Conservation (phyloP, 2,113 vertebrate genomes). For the Poicephalus gulielmi region DNA sequence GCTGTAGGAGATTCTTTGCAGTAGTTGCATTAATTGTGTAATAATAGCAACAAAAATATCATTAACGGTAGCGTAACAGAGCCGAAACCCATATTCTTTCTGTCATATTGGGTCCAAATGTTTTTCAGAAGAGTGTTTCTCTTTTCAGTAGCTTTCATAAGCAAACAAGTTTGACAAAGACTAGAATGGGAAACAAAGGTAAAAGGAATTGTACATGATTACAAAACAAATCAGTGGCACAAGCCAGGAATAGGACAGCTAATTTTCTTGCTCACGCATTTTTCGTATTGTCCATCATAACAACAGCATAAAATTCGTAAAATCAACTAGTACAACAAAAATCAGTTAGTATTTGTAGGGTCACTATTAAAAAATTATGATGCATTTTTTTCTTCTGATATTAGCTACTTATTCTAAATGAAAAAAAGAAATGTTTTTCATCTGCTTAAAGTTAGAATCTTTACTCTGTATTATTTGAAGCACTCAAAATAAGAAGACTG, state of each 20-base stretch:
- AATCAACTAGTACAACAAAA: neutral
- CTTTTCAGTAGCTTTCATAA: neutral
- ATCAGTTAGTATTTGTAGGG: neutral
- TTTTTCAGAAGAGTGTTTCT: neutral
- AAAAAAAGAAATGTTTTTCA: neutral
- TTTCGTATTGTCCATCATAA: neutral
- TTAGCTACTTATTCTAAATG: neutral
- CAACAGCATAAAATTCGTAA: neutral
- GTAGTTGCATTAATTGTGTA: neutral
- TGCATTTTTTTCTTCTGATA: neutral
- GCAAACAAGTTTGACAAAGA: neutral
- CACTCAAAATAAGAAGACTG: neutral
- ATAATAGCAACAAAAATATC: neutral
- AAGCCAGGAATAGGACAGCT: neutral
- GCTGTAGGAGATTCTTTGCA: neutral
- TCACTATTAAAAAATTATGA: neutral
- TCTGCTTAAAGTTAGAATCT: neutral
- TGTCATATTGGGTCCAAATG: neutral
- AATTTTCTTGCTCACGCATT: neutral
- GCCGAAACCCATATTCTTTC: neutral
- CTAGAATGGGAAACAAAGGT: neutral
- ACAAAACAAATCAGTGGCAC: neutral
- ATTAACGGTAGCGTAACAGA: neutral
- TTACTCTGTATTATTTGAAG: neutral
- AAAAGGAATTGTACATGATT: neutral